Base-by-base conservation (phyloP, 2,797 vertebrate genomes). In the Rhodeus uyekii region DNA sequence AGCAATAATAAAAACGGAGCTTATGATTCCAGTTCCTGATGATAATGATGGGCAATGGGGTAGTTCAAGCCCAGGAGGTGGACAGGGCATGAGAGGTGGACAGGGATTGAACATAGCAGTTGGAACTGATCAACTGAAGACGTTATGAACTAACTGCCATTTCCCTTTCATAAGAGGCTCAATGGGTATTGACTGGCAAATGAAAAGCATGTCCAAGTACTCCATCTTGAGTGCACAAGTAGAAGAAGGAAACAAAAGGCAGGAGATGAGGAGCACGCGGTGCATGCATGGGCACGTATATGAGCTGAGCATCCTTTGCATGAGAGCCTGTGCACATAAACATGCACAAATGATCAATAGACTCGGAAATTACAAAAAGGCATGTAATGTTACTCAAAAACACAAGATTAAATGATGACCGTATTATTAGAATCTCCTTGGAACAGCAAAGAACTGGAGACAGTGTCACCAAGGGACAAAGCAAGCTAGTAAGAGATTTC, bases 71-170 rank as follows among this genome's bases (percentile, higher is more conserved):
- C 48, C 3, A n/a, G 67, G 64, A 63, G 71, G 58, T 84, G 63
- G 50, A 81, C 36, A 63, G 64, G 74, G 36, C 68, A 36, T 61
- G 78, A 80, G 78, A 82, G 58, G 58, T 83, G 75, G 87, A 88
- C 84, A 55, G 80, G 89, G 84, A 89, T 84, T 85, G 91, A 89
- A 87, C 78, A 36, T 80, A 84, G 90, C 89, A 93, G 92, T 90
- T 92, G 88, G 85, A 92, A 94, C 94, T 65, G 92, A 94, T 94
- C 90, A 93, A 87, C 87, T 90, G 90, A 92, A 90, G 87, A 92
- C 91, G 91, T 91, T 95, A 93, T 94, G 93, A 94, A 94, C 90
- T 90, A 87, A 89, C 91, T 93, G 92, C 93, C 92, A 92, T 94
- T 94, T 93, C 88, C 88, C 90, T 93, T 94, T 95, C 91, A 94